Conservation (phyloP, 2,888 invertebrate genomes). For the Julus scanicus region DNA sequence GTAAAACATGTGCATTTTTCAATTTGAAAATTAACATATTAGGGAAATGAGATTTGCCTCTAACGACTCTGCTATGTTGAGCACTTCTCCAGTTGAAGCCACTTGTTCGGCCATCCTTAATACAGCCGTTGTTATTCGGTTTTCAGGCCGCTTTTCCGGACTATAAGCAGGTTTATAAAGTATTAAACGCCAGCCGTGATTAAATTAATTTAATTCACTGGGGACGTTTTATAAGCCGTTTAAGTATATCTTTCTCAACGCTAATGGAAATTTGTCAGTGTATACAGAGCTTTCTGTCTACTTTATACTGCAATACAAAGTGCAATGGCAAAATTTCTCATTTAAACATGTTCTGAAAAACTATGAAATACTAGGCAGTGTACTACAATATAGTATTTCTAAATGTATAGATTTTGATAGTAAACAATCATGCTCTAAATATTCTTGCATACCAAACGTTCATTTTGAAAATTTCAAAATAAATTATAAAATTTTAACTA, state of each 20-base stretch:
- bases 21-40: not conserved
- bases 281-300: not conserved
- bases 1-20: not conserved
- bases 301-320: not conserved
- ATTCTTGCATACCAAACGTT: too few species aligned
- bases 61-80: constrained; percentile 68
- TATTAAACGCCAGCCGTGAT: not conserved
- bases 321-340: too few species aligned
- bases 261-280: not conserved
- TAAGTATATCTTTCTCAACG: not conserved
- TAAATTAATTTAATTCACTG: not conserved
- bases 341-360: too few species aligned
- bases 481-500: too few species aligned
- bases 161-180: constrained; percentile 49
- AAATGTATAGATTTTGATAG: too few species aligned
- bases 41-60: constrained; percentile 60
- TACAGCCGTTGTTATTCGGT: constrained; percentile 60
- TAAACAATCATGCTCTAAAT: too few species aligned
- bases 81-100: constrained; percentile 68
- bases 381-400: too few species aligned
- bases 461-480: too few species aligned
- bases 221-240: not conserved
- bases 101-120: constrained; percentile 68
- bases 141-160: constrained; percentile 58
- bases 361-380: too few species aligned